Conservation (phyloP, 2,113 vertebrate species). For the Aspidoscelis tigris region DNA sequence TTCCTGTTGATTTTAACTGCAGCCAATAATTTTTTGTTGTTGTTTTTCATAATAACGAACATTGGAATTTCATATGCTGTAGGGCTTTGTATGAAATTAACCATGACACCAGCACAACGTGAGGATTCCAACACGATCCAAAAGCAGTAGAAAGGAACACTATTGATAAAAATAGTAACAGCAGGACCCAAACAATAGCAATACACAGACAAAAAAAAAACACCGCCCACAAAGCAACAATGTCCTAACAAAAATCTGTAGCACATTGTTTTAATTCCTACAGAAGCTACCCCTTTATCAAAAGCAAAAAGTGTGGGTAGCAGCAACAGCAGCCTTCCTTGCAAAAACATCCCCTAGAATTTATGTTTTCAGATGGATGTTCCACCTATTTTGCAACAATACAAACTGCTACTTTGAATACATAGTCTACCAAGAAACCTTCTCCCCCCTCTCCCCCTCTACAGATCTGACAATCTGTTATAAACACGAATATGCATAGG, state of each 20-base stretch:
- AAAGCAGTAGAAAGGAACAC: not conserved
- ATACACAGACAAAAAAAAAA: not conserved
- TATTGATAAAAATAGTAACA: not conserved
- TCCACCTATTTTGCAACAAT: not conserved
- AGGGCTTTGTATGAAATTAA: not conserved
- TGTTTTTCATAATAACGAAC: no score
- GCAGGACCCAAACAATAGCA: not conserved
- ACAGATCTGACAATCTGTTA: not conserved
- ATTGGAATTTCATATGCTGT: not conserved
- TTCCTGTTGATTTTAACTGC: conserved; percentile 12
- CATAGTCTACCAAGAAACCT: not conserved
- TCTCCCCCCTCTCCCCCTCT: not conserved
- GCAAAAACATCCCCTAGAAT: not conserved
- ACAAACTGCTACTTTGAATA: not conserved
- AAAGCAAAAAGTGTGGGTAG: not conserved
- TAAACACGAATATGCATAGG: not conserved
- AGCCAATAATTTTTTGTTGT: not conserved
- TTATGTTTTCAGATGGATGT: not conserved
- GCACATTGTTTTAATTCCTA: not conserved
- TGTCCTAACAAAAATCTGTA: not conserved
- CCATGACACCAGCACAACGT: conserved; percentile 1
- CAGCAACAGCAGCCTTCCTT: not conserved
- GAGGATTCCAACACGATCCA: not conserved
- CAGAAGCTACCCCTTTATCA: not conserved
- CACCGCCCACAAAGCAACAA: not conserved